Percentiles rank a stretch among this genome's conserved stretches.
Conservation (phyloP, 2,113 vertebrate species). For the Periophthalmus modestus region DNA sequence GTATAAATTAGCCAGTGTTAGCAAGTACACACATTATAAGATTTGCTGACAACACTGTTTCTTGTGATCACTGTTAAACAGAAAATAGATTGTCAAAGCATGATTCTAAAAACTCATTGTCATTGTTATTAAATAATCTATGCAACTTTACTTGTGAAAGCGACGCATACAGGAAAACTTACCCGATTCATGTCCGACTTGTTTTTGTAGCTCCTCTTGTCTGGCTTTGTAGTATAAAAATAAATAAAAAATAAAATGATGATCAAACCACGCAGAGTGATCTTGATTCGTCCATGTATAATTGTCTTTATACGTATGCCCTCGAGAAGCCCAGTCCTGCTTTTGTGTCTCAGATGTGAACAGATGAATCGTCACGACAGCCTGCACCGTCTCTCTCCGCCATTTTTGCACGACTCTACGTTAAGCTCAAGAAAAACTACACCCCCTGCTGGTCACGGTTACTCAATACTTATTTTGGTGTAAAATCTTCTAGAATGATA, state of each 20-base stretch:
- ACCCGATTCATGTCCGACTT: conserved; percentile 86
- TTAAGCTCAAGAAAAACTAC: conserved; percentile 1
- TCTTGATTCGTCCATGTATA: background rate
- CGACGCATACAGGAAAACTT: conserved; percentile 54
- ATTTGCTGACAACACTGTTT: conserved; percentile 1
- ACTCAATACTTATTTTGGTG: background rate
- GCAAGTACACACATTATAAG: conserved; percentile 23
- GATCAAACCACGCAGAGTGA: background rate
- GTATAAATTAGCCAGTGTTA: conserved; percentile 38
- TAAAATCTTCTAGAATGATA: too few species aligned
- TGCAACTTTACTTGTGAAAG: background rate
- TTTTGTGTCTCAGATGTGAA: conserved; percentile 37
- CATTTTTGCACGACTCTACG: conserved; percentile 75
- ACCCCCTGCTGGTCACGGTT: conserved; percentile 32
- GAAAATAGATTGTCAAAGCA: background rate
- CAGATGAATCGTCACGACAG: conserved; percentile 57
- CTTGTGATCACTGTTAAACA: background rate
- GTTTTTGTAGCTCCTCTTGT: conserved; percentile 54
- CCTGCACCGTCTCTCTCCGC: conserved; percentile 74
- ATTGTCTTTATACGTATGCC: conserved; percentile 1
- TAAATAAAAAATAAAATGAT: background rate
- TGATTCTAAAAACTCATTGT: background rate
- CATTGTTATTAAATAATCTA: background rate
- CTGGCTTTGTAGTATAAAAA: background rate
- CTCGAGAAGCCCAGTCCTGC: conserved; percentile 13